Percentiles rank a stretch among this genome's conserved stretches.
Conservation (phyloP, 2,888 invertebrate genomes). For the Subacronicta megacephala region DNA sequence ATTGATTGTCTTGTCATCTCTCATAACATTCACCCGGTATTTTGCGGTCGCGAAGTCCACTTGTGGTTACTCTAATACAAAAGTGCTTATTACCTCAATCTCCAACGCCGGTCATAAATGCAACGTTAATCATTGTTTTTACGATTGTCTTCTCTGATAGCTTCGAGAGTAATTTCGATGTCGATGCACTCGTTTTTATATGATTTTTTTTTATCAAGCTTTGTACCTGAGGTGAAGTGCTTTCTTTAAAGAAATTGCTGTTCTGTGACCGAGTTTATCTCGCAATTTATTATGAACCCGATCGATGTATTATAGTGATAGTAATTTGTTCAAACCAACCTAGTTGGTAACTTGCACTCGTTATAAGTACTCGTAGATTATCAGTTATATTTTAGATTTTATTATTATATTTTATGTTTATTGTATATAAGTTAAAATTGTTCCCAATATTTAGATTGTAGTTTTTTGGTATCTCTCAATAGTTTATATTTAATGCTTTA, state of each 20-base stretch:
- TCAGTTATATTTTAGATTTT: no score
- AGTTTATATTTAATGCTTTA: no score
- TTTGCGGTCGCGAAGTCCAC: no score
- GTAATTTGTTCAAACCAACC: not conserved
- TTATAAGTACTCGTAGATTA: no score
- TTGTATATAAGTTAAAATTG: no score
- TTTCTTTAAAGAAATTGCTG: slow-evolving; percentile 33
- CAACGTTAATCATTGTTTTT: slow-evolving; percentile 57
- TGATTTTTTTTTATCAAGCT: slow-evolving; percentile 30
- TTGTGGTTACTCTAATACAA: not conserved
- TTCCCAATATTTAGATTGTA: no score
- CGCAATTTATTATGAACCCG: slow-evolving; percentile 22
- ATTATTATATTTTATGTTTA: no score
- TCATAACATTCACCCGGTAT: no score
- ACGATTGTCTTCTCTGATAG: slow-evolving; percentile 48
- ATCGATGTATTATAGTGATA: slow-evolving; percentile 2
- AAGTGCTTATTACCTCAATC: not conserved
- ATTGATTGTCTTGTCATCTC: no score
- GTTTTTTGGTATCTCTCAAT: no score
- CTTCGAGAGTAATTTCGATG: slow-evolving; percentile 39
- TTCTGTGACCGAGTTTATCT: slow-evolving; percentile 14
- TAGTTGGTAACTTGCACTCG: not conserved
- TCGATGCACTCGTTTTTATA: slow-evolving; percentile 42
- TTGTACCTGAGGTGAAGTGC: slow-evolving; percentile 5
- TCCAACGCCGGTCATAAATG: slow-evolving; percentile 32